Conservation (phyloP, 2,797 vertebrate species). For the Cossypha heuglini region DNA sequence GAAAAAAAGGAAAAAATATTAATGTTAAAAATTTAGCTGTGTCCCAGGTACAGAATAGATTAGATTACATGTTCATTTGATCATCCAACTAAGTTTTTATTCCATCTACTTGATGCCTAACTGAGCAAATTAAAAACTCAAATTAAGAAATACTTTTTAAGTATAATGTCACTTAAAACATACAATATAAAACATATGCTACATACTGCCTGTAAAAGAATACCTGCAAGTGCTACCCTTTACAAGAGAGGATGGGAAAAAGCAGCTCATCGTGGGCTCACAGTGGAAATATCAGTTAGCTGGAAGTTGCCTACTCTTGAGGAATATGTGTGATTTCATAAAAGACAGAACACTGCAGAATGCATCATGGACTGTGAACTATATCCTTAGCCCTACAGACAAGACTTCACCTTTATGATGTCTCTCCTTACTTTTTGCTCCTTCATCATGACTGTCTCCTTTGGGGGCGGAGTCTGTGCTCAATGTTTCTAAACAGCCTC, state of each 20-base stretch:
- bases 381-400: neutral
- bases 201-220: neutral
- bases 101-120: neutral
- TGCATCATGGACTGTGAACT: neutral
- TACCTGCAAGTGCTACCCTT: neutral
- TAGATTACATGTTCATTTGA: conserved; percentile 31
- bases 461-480: neutral
- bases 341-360: neutral
- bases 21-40: conserved; percentile 13
- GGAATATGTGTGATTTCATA: neutral
- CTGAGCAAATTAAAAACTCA: conserved; percentile 14
- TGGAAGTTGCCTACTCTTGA: neutral
- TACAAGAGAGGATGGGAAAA: neutral
- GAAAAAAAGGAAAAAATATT: neutral
- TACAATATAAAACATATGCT: neutral
- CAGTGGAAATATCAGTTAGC: neutral
- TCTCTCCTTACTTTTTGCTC: neutral
- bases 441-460: neutral
- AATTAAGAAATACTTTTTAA: neutral
- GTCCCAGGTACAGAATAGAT: conserved; percentile 14
- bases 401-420: neutral
- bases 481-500: neutral
- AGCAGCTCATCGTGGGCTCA: neutral
- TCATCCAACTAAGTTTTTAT: conserved; percentile 26
- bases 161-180: neutral